Percentiles rank a stretch among this genome's conserved stretches.
These are phyloP conservation scores for Poecilia velifera DNA, from an alignment of 2,797 vertebrate genomes.

Conservation along the genomic window DNA sequence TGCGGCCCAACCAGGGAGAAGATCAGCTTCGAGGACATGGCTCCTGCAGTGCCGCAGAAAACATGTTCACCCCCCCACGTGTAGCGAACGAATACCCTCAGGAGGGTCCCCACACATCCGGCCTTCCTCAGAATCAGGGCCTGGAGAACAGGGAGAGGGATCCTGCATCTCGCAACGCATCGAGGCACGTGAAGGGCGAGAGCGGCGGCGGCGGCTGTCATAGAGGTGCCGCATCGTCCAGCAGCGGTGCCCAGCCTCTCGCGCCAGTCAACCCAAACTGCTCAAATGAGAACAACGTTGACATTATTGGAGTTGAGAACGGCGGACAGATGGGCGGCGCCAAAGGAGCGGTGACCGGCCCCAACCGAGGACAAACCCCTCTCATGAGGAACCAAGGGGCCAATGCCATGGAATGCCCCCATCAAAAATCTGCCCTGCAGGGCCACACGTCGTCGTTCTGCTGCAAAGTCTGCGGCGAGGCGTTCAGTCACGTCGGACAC, in stretches of 20 bases:
- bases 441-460: constrained; percentile 76
- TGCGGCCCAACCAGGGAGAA: constrained; percentile 63
- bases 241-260: constrained; percentile 67
- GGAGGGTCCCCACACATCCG: constrained; percentile 74
- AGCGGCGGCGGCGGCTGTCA: constrained; percentile 63
- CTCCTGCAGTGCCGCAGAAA: constrained; percentile 72
- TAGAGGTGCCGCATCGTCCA: constrained; percentile 66
- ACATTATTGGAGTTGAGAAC: constrained; percentile 77
- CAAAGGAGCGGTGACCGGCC: constrained; percentile 63
- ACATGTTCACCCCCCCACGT: constrained; percentile 73
- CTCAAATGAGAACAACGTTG: constrained; percentile 80
- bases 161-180: constrained; percentile 54
- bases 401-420: constrained; percentile 67
- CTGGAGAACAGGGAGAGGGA: constrained; percentile 79
- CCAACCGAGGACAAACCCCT: constrained; percentile 67
- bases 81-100: constrained; percentile 73
- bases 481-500: constrained; percentile 77
- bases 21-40: constrained; percentile 70
- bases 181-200: constrained; percentile 75
- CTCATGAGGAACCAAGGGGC: constrained; percentile 72
- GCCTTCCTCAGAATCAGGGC: constrained; percentile 71
- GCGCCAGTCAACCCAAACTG: constrained; percentile 80
- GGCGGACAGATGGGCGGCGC: constrained; percentile 71
- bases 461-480: constrained; percentile 80
- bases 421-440: constrained; percentile 76